These are phyloP conservation scores for Hesperophylax magnus DNA, from an alignment of 1,140 invertebrate genomes.

Conservation along the genomic window DNA sequence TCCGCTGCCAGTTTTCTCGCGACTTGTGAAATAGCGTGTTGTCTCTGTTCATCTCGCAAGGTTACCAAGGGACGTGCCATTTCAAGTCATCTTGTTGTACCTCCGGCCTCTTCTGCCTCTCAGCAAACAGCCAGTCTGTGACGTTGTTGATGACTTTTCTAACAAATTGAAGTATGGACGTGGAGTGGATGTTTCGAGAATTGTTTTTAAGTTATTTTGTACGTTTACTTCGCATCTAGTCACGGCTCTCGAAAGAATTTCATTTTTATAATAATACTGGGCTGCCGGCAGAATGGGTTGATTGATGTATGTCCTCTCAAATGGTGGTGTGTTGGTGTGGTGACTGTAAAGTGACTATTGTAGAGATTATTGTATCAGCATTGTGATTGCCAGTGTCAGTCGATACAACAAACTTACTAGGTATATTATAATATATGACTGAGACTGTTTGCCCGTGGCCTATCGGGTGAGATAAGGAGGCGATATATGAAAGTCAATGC, in stretches of 20 bases:
- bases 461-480: neutral
- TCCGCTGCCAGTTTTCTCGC: neutral
- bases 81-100: conserved; percentile 10
- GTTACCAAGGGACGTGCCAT: conserved; percentile 29
- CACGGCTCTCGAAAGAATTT: conserved; percentile 50
- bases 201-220: conserved; percentile 45
- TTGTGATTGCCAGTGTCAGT: too few relatives aligned
- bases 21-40: conserved; percentile 1
- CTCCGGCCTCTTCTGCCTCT: conserved; percentile 27
- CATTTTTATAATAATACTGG: conserved; percentile 34
- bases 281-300: neutral
- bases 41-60: conserved; percentile 25
- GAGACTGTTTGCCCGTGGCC: neutral
- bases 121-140: neutral
- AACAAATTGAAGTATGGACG: conserved; percentile 3
- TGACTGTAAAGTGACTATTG: too few relatives aligned
- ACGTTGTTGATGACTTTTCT: conserved; percentile 44
- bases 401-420: neutral
- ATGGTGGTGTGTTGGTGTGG: neutral
- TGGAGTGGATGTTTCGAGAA: conserved; percentile 39
- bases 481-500: conserved; percentile 4
- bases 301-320: neutral
- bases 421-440: neutral
- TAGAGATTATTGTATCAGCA: too few relatives aligned
- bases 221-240: conserved; percentile 52